A percentile compares a stretch with the other conserved stretches of the same genome.
These are phyloP conservation scores for Axis porcinus DNA, from an alignment of 2,113 vertebrate genomes.

Conservation along the genomic window DNA sequence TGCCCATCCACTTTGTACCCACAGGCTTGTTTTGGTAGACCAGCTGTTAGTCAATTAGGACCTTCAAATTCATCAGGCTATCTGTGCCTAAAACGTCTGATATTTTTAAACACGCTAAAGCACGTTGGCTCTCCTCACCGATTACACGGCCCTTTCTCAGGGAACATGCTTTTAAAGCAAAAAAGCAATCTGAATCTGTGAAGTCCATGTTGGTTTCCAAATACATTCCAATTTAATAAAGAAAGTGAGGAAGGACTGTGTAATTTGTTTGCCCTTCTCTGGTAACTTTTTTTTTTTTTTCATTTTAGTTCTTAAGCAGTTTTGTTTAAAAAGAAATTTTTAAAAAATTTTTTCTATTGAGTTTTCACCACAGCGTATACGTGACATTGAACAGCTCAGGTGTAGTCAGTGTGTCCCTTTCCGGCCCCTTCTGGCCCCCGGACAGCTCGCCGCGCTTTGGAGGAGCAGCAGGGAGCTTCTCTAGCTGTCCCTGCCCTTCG, in stretches of 20 bases:
- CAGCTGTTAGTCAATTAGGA: neutral
- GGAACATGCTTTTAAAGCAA: neutral
- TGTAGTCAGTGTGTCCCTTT: neutral
- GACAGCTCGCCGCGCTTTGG: neutral
- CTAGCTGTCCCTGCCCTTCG: rapidly evolving
- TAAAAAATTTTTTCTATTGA: neutral
- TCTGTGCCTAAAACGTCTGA: neutral
- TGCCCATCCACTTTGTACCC: neutral
- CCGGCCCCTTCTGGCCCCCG: neutral
- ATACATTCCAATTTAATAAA: neutral
- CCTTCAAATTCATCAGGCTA: neutral
- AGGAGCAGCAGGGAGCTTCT: rapidly evolving
- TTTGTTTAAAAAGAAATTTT: neutral
- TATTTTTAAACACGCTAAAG: neutral
- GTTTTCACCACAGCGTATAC: neutral
- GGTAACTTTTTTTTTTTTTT: neutral
- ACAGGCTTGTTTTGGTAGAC: neutral
- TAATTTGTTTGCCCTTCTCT: neutral
- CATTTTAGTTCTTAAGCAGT: neutral
- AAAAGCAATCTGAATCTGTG: neutral
- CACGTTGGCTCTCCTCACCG: no score
- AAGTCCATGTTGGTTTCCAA: neutral
- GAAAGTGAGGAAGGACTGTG: neutral
- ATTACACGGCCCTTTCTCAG: neutral
- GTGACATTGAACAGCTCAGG: neutral